Evolutionary conservation across 2,888 invertebrate genomes (phyloP), one percentile per base, ranked within the genome.

Genomic region (Nesidiocoris tenuis): DNA sequence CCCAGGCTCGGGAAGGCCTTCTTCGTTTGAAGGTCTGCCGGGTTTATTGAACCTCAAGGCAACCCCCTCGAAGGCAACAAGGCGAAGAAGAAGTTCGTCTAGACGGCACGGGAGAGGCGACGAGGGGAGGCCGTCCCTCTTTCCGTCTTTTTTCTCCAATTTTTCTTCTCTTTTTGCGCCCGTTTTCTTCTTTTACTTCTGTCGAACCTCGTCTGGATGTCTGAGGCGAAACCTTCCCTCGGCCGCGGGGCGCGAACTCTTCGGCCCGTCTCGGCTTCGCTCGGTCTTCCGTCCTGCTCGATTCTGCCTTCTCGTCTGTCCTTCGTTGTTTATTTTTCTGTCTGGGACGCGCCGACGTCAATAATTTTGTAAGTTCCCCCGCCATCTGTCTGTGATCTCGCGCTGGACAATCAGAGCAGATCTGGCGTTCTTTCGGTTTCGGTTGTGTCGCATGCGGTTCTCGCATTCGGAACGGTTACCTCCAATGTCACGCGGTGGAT

Each of bases 1-100:
- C 25, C 65, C 63, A 25, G 39, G 25, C 64, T 19, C 25, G 7
- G 1, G 65, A 21, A 25, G 65, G 19, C 65, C 22, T 55, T 56
- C 22, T n/a, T 1, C 61, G 74, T 75, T 66, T 75, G 74, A 66
- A 75, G 74, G 74, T 66, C 74, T 75, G 74, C 59, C 74, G 74
- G 54, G 74, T 75, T 66, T 66, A 54, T 75, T 75, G 74, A 75
- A 75, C 74, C 66, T 70, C 23, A 65, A 23, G 65, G 24, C 16
- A 23, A 61, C 16, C 19, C 21, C 59, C 23, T 57, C 71, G 55
- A 61, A 71, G 68, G 61, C 22, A 65, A 65, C 74, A 56, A 74
- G 74, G 63, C 74, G 65, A 39, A 39, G 39, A 39, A 39, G 39
- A 39, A 39, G 39, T 39, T 39, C 39, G 74, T 65, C 64, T 56